Evolutionary conservation across 2,888 invertebrate species (phyloP).

Genomic region (Bellardia pandia): DNA sequence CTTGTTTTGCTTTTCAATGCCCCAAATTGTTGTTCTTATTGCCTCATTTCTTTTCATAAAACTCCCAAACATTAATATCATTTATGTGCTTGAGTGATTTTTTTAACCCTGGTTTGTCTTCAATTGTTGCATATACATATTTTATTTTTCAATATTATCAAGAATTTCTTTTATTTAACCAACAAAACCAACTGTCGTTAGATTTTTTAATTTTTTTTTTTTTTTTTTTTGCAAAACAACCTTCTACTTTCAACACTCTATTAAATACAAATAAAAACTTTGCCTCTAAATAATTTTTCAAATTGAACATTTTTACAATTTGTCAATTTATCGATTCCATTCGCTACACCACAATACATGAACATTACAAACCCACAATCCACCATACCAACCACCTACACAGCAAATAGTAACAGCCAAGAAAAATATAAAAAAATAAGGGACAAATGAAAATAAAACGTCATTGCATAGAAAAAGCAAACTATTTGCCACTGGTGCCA

Average conservation of each 20-base stretch:
- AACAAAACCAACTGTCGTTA: constrained; percentile 5
- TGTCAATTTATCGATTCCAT: constrained; percentile 81
- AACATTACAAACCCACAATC: constrained; percentile 18
- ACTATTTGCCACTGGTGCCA: constrained; percentile 72
- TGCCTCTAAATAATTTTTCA: constrained; percentile 67
- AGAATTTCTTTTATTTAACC: background rate
- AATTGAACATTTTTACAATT: constrained; percentile 79
- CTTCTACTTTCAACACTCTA: constrained; percentile 65
- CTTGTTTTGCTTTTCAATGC: background rate
- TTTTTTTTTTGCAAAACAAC: background rate
- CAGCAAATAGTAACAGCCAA: background rate
- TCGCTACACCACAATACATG: constrained; percentile 54
- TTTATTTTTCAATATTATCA: constrained; percentile 11
- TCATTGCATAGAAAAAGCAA: constrained; percentile 64
- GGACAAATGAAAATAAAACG: constrained; percentile 44
- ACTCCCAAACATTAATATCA: constrained; percentile 36
- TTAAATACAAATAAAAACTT: constrained; percentile 67
- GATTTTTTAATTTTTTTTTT: background rate
- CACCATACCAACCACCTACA: constrained; percentile 22
- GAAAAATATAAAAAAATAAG: background rate
- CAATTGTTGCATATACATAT: constrained; percentile 26
- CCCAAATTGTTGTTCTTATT: background rate
- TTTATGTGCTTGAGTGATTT: constrained; percentile 46
- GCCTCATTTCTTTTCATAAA: background rate
- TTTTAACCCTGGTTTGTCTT: background rate